Conservation (phyloP, 2,113 vertebrate genomes). For the western clawed frog (Xenopus tropicalis) region DNA sequence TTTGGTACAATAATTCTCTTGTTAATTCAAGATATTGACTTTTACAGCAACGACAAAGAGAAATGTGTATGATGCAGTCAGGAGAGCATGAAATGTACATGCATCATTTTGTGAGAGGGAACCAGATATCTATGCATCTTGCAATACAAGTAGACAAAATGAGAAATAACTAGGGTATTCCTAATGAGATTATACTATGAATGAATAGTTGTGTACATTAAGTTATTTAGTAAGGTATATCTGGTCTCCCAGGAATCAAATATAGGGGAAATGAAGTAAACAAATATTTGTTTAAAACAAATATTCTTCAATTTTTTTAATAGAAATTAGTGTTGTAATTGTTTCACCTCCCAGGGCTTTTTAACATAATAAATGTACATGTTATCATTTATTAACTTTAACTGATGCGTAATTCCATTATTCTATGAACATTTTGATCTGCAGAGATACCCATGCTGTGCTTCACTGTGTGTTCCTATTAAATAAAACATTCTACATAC, state of each 20-base stretch:
- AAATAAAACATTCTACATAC: no score
- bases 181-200: no score
- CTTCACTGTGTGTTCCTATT: background rate
- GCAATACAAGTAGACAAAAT: no score
- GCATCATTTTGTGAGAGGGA: background rate
- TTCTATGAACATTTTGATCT: slow-evolving; percentile 25
- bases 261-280: no score
- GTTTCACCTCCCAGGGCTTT: slow-evolving; percentile 10
- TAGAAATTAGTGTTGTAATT: background rate
- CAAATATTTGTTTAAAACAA: no score
- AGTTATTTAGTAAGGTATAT: no score
- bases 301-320: no score
- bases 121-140: no score
- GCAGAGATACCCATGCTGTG: background rate
- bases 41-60: slow-evolving; percentile 7
- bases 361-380: slow-evolving; percentile 27
- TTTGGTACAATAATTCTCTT: slow-evolving; percentile 20
- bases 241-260: no score
- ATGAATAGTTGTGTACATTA: no score
- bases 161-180: no score
- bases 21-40: slow-evolving; percentile 7
- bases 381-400: slow-evolving; percentile 20
- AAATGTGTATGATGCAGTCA: slow-evolving; percentile 6
- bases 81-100: slow-evolving; percentile 9
- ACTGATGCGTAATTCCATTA: slow-evolving; percentile 35